Conservation (phyloP, 2,888 invertebrate genomes). For the Drosophila rubida region DNA sequence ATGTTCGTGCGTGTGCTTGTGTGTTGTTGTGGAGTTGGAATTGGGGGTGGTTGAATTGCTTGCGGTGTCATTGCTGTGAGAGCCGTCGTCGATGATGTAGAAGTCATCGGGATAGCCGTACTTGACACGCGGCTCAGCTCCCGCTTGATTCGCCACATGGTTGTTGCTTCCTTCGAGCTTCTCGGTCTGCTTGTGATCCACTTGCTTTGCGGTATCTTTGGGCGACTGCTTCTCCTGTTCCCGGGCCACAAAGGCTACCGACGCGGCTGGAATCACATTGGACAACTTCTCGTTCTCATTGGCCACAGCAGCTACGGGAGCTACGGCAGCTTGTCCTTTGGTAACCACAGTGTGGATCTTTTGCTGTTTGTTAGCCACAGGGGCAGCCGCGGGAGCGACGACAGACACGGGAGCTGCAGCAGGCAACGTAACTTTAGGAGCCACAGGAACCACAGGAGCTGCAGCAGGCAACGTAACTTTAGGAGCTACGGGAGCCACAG, state of each 20-base stretch:
- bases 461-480: background rate
- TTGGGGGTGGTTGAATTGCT: background rate
- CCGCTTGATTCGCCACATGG: background rate
- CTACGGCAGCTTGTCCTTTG: background rate
- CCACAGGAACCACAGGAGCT: background rate
- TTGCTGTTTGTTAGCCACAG: background rate
- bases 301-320: background rate
- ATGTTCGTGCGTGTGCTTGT: constrained; percentile 9
- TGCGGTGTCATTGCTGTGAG: background rate
- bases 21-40: background rate
- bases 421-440: background rate
- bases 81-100: constrained; percentile 10
- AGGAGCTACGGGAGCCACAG: background rate
- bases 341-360: background rate
- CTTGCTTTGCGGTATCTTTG: background rate
- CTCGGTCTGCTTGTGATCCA: background rate
- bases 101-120: background rate
- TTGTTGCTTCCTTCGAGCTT: constrained; percentile 17
- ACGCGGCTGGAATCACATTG: background rate
- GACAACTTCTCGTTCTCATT: background rate
- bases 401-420: background rate
- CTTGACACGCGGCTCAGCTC: constrained; percentile 19
- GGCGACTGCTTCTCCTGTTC: background rate
- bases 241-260: background rate
- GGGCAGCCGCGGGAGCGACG: background rate